Evolutionary conservation across 2,888 invertebrate genomes (phyloP).

Genomic region (Ferrisia virgata): DNA sequence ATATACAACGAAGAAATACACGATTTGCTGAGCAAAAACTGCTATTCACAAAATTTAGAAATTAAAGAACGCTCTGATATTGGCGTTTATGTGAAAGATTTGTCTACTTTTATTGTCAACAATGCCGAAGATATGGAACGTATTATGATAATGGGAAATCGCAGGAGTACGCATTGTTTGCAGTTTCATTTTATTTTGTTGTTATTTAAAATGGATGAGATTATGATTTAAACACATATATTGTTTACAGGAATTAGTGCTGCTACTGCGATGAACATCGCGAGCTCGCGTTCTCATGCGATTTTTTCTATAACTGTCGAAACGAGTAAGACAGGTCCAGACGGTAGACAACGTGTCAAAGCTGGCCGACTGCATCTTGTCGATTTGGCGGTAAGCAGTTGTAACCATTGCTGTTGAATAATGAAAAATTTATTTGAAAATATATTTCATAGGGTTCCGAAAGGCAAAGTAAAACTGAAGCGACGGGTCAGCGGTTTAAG

Average conservation of each 20-base stretch:
- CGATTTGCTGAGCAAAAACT: constrained; percentile 84
- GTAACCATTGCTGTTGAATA: too few species aligned
- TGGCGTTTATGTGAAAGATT: constrained; percentile 96
- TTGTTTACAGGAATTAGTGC: constrained; percentile 64
- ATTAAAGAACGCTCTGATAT: constrained; percentile 94
- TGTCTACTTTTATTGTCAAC: constrained; percentile 96
- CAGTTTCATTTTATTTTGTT: not conserved
- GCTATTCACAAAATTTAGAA: constrained; percentile 66
- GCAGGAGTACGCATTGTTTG: constrained; percentile 67
- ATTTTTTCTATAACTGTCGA: constrained; percentile 98
- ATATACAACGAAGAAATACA: constrained; percentile 99
- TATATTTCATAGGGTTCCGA: constrained; percentile 77
- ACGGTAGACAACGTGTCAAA: constrained; percentile 81
- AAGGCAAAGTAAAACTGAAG: constrained; percentile 93
- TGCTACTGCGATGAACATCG: constrained; percentile 95
- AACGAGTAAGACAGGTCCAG: constrained; percentile 78
- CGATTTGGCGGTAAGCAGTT: constrained; percentile 76
- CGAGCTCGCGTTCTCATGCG: constrained; percentile 94
- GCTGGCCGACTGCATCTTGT: constrained; percentile 97
- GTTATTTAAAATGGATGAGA: not conserved
- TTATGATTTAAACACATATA: not conserved
- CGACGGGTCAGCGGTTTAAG: constrained; percentile 84
- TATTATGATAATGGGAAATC: constrained; percentile 94
- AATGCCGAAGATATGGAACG: constrained; percentile 92
- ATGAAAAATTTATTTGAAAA: constrained; percentile 49